Evolutionary conservation across 2,797 vertebrate species (phyloP).

Genomic region (Saxicola maurus): DNA sequence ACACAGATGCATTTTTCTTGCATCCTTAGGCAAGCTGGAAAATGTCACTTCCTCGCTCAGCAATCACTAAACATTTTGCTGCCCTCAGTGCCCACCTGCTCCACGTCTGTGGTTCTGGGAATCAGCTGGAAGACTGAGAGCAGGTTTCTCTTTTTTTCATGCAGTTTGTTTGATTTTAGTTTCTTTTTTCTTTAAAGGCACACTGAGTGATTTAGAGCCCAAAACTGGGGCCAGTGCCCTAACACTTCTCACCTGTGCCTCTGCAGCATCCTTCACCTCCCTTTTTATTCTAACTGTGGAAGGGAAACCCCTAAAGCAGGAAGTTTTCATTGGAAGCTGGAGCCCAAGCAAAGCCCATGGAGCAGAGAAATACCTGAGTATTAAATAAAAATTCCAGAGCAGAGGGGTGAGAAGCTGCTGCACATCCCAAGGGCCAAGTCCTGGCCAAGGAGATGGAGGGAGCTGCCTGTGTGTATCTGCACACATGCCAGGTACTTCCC

Average conservation of each 20-base stretch:
- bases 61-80: not conserved
- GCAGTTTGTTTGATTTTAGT: not conserved
- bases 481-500: not conserved
- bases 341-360: rapidly evolving
- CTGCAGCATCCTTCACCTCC: not conserved
- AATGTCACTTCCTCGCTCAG: conserved; percentile 7
- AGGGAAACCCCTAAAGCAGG: not conserved
- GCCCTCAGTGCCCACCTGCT: conserved; percentile 30
- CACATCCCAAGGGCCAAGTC: not conserved
- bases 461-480: rapidly evolving
- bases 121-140: not conserved
- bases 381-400: too few species aligned
- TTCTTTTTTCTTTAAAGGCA: not conserved
- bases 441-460: not conserved
- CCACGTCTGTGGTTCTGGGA: rapidly evolving
- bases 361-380: not conserved
- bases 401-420: not conserved
- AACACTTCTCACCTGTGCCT: not conserved
- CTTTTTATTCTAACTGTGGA: not conserved
- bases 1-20: not conserved
- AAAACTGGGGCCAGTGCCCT: not conserved
- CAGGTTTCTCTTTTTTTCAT: not conserved
- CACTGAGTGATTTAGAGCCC: not conserved
- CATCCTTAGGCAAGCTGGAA: conserved; percentile 33
- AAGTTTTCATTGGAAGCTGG: not conserved